Base-by-base conservation (phyloP, 1,140 invertebrate species). In the Leptopilina clavipes region DNA sequence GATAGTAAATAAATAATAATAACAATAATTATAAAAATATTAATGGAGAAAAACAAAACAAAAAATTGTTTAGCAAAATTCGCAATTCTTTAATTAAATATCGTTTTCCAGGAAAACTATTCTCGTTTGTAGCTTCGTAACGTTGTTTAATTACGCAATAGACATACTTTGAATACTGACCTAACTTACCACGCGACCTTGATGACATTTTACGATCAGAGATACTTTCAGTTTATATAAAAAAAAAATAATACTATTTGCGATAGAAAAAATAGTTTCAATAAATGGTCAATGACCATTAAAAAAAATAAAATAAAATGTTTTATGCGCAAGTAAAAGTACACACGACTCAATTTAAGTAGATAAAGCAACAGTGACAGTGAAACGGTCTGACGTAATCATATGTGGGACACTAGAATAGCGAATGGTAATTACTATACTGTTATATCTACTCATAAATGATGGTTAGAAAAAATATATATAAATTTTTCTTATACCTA, bases 391-490 rank as follows among this genome's bases (percentile, higher is more conserved):
- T 65, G 59, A 65, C 22, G 59, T 65, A 65, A 65, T 31, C 59
- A 65, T 65, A 65, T 65, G 59, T 65, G 59, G 59, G 25, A 65
- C 59, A 65, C 59, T 65, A 65, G 59, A 12, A 65, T 31, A 14
- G 59, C 59, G 22, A 31, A 22, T 59, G 22, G 56, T 25, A 59
- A 59, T 59, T 22, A 59, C 56, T n/a, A 31, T 19, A 17, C n/a
- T 9, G n/a, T 18, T 54, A 54, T 54, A 22, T 65, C 12, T 37
- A 59, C 8, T 5, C 56, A 31, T 65, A 65, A 65, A 22, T 31
- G 0, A 22, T 31, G 25, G 1, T 52, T 17, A 0, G 45, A 14
- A 48, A 48, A 48, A 14, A 8, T 52, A 7, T 17, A n/a, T 52
- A 17, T 45, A 1, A 45, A 45, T 2, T 14, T 45, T 14, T 0